Evolutionary conservation across 2,888 invertebrate genomes (phyloP).

Genomic region (Pristionchus maxplancki): DNA sequence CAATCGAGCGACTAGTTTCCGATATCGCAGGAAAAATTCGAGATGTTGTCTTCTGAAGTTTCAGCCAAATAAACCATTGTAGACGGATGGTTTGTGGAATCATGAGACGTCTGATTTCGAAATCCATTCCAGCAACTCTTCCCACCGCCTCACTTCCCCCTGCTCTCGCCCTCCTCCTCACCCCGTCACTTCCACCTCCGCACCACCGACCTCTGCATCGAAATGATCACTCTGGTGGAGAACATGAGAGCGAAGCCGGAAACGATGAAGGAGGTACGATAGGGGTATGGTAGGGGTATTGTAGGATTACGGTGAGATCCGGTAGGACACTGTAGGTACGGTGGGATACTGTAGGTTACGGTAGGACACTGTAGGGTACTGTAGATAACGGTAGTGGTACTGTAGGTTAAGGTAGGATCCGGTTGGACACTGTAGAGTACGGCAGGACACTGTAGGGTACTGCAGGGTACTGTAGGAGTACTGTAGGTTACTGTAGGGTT

Average conservation of each 20-base stretch:
- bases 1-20: no score
- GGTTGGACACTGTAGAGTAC: no score
- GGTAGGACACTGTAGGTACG: no score
- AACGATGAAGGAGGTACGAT: constrained; percentile 43
- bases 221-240: constrained; percentile 49
- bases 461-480: not conserved
- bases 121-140: constrained; percentile 1
- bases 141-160: not conserved
- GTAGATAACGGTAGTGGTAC: not conserved
- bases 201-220: constrained; percentile 11
- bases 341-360: no score
- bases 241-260: not conserved
- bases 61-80: no score
- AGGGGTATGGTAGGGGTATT: not conserved
- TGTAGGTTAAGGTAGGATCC: not conserved
- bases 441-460: not conserved
- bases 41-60: no score
- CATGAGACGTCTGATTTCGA: no score
- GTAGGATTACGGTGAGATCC: not conserved
- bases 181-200: constrained; percentile 38
- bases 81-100: no score
- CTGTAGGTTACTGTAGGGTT: not conserved
- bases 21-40: no score
- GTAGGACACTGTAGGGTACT: not conserved
- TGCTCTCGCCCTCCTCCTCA: not conserved